A percentile compares a stretch with the other conserved stretches of the same genome.
Conservation (phyloP, 2,797 vertebrate genomes). For the Picus viridis region DNA sequence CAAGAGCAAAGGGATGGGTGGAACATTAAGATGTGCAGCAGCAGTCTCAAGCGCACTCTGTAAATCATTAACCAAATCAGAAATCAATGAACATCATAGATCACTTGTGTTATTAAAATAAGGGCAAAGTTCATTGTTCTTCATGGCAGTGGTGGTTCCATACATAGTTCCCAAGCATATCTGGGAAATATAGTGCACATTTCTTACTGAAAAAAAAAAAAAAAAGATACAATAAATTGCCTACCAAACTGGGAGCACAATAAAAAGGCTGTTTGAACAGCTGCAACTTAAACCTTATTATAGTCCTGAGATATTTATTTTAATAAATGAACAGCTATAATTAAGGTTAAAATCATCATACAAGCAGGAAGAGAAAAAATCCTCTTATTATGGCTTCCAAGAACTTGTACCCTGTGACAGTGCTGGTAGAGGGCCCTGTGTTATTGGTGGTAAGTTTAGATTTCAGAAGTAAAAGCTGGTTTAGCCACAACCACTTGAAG, state of each 20-base stretch:
- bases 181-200: constrained; percentile 46
- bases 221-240: constrained; percentile 25
- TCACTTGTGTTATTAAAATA: background rate
- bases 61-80: background rate
- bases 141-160: background rate
- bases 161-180: background rate
- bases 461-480: background rate
- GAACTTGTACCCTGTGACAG: constrained; percentile 5
- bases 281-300: constrained; percentile 51
- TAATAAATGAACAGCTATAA: constrained; percentile 61
- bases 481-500: constrained; percentile 48
- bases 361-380: constrained; percentile 47
- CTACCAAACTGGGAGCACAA: background rate
- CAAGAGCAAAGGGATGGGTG: background rate
- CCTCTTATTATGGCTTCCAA: constrained; percentile 13
- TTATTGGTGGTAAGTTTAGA: constrained; percentile 49
- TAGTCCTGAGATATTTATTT: constrained; percentile 62
- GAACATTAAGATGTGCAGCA: background rate
- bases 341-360: constrained; percentile 56
- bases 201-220: background rate
- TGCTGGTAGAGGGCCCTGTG: constrained; percentile 20
- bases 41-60: background rate
- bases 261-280: constrained; percentile 61
- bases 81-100: background rate
- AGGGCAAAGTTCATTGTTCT: accelerated